phyloP scores from a whole-genome alignment of 2,888 invertebrate genomes.

The Agrotis ipsilon region DNA sequence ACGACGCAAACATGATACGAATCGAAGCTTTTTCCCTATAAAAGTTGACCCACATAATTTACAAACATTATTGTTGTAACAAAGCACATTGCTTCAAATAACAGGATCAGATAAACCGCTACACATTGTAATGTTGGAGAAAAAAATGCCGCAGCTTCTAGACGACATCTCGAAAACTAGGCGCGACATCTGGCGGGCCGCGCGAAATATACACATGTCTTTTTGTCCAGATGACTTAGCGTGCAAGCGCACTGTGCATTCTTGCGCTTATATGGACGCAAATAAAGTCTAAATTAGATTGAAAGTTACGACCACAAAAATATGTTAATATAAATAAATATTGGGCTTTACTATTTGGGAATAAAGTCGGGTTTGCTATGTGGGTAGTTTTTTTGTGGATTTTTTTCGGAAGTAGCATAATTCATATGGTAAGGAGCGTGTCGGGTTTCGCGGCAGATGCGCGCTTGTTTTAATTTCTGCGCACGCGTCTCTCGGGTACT shows the following conservation, averaged over 20 bases:
- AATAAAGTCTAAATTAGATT: slow-evolving; percentile 56
- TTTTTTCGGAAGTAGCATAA: slow-evolving; percentile 87
- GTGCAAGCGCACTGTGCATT: slow-evolving; percentile 62
- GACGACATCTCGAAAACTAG: slow-evolving; percentile 79
- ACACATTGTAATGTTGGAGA: slow-evolving; percentile 73
- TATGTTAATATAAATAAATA: slow-evolving; percentile 32
- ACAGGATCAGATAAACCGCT: slow-evolving; percentile 81
- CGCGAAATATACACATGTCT: slow-evolving; percentile 87
- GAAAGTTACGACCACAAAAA: slow-evolving; percentile 30
- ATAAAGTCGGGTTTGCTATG: slow-evolving; percentile 67
- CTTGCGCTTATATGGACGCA: slow-evolving; percentile 26
- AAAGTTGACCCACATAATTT: slow-evolving; percentile 63
- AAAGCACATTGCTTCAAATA: slow-evolving; percentile 64
- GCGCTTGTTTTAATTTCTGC: slow-evolving; percentile 72
- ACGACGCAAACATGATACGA: slow-evolving; percentile 43
- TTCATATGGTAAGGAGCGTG: slow-evolving; percentile 87
- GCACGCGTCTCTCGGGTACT: slow-evolving; percentile 81
- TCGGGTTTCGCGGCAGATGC: slow-evolving; percentile 90
- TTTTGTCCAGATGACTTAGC: slow-evolving; percentile 83
- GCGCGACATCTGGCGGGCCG: slow-evolving; percentile 82
- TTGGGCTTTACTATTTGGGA: slow-evolving; percentile 33
- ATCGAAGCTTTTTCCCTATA: slow-evolving; percentile 41
- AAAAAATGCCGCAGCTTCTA: slow-evolving; percentile 69
- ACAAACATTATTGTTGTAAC: slow-evolving; percentile 56
- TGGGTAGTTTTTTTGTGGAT: slow-evolving; percentile 56